These are phyloP conservation scores for Erpetoichthys calabaricus DNA, from an alignment of 2,797 vertebrate species.

Conservation along the genomic window DNA sequence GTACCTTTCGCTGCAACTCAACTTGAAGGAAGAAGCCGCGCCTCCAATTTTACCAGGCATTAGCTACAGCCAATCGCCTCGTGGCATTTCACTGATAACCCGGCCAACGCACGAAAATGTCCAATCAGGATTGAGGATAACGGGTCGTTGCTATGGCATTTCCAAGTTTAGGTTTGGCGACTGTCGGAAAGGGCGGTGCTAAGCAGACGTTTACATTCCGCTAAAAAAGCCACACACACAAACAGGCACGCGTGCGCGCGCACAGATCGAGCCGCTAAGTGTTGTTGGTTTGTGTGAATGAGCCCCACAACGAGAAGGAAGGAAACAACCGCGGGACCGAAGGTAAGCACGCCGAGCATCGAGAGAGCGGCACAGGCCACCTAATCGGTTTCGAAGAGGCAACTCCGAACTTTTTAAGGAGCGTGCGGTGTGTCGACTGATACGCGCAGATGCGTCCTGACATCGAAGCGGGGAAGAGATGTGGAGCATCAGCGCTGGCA, in stretches of 20 bases:
- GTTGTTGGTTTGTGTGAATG: too few relatives aligned
- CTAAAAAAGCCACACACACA: not conserved
- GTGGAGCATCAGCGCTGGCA: too few relatives aligned
- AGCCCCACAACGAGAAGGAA: not conserved
- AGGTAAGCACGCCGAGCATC: not conserved
- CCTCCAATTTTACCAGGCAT: slow-evolving; percentile 27
- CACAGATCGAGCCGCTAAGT: too few relatives aligned
- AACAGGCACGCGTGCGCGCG: too few relatives aligned
- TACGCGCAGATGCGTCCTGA: too few relatives aligned
- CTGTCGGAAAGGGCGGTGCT: slow-evolving; percentile 1
- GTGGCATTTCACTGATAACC: slow-evolving; percentile 24
- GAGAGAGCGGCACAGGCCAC: too few relatives aligned
- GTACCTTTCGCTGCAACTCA: slow-evolving; percentile 33
- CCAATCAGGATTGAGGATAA: slow-evolving; percentile 26
- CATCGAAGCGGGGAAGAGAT: too few relatives aligned
- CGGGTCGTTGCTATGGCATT: slow-evolving; percentile 1
- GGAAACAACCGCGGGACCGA: not conserved
- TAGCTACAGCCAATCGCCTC: slow-evolving; percentile 26
- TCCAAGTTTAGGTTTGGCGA: not conserved
- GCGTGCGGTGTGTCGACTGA: too few relatives aligned
- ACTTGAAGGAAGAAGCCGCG: slow-evolving; percentile 14
- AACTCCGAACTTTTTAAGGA: not conserved
- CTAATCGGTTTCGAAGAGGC: too few relatives aligned
- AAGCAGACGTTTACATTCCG: not conserved
- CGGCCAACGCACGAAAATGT: not conserved